phyloP scores from a whole-genome alignment of 2,888 invertebrate species.

The Standfussiana lucernea region DNA sequence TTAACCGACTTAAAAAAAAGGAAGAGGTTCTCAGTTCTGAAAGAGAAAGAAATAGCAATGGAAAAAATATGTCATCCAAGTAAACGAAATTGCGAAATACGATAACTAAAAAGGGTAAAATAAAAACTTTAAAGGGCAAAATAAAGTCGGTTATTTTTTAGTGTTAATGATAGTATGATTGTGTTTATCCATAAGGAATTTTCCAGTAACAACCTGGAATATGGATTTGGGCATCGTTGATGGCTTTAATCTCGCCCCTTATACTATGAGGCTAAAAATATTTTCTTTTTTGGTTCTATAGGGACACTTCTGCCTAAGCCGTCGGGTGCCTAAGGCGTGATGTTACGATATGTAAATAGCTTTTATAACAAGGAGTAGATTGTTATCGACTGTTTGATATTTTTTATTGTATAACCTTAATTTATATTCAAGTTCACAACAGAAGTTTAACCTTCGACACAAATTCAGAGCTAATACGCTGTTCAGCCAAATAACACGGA shows the following conservation, averaged over 20 bases:
- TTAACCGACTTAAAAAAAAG: too few relatives aligned
- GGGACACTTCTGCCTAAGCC: background rate
- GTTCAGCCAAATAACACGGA: slow-evolving; percentile 1
- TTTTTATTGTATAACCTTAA: background rate
- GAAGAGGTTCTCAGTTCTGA: too few relatives aligned
- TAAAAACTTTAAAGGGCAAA: too few relatives aligned
- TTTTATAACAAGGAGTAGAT: background rate
- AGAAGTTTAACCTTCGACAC: slow-evolving; percentile 18
- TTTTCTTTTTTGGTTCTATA: too few relatives aligned
- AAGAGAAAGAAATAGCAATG: too few relatives aligned
- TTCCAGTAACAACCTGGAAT: background rate
- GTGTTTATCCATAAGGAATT: background rate
- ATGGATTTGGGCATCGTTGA: background rate
- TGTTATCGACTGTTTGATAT: background rate
- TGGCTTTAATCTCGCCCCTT: background rate
- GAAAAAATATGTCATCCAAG: too few relatives aligned
- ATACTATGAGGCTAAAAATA: background rate
- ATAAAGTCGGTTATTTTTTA: too few relatives aligned
- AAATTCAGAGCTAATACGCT: slow-evolving; percentile 20
- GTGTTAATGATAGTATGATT: too few relatives aligned
- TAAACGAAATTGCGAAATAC: too few relatives aligned
- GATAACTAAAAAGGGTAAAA: too few relatives aligned
- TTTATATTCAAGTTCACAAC: slow-evolving; percentile 5
- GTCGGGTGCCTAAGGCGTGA: background rate
- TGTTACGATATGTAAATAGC: background rate